Conservation (phyloP, 1,140 invertebrate genomes). For the Andrena cerasifolii region DNA sequence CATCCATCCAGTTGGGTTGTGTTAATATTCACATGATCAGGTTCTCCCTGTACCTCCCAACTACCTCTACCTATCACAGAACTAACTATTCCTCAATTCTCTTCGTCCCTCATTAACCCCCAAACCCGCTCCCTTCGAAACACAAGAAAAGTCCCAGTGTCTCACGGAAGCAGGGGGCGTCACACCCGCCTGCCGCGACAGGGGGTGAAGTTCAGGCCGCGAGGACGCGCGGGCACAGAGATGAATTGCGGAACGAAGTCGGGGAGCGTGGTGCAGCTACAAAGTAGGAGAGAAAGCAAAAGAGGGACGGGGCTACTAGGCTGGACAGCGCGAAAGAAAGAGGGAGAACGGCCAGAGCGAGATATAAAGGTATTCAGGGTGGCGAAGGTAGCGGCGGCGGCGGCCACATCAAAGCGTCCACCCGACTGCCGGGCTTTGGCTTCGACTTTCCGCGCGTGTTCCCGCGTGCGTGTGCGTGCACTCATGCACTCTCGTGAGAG, state of each 20-base stretch:
- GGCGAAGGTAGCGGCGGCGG: slow-evolving; percentile 69
- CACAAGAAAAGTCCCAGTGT: slow-evolving; percentile 24
- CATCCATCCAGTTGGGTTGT: too few species aligned
- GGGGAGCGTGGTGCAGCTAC: slow-evolving; percentile 28
- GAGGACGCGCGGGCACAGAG: slow-evolving; percentile 22
- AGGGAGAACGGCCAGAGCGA: slow-evolving; percentile 47
- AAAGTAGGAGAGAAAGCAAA: slow-evolving; percentile 19
- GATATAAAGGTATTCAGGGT: slow-evolving; percentile 74
- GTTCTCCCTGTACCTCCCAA: too few species aligned
- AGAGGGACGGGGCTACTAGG: not conserved
- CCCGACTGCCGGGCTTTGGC: slow-evolving; percentile 72
- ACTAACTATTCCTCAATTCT: not conserved
- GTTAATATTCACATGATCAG: too few species aligned
- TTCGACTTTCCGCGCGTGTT: slow-evolving; percentile 59
- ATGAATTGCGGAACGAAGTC: slow-evolving; percentile 53
- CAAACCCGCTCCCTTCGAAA: not conserved
- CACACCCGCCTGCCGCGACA: slow-evolving; percentile 30
- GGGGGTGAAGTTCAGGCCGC: slow-evolving; percentile 37
- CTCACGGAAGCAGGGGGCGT: slow-evolving; percentile 25
- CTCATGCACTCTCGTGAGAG: slow-evolving; percentile 54
- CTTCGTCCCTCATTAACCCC: not conserved
- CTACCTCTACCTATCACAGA: too few species aligned
- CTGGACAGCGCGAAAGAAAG: slow-evolving; percentile 35
- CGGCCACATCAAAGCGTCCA: slow-evolving; percentile 77
- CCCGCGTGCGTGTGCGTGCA: slow-evolving; percentile 51